A percentile compares a stretch with the other conserved stretches of the same genome.
These are phyloP conservation scores for Sialia sialis DNA, from an alignment of 2,113 vertebrate species.

Conservation along the genomic window DNA sequence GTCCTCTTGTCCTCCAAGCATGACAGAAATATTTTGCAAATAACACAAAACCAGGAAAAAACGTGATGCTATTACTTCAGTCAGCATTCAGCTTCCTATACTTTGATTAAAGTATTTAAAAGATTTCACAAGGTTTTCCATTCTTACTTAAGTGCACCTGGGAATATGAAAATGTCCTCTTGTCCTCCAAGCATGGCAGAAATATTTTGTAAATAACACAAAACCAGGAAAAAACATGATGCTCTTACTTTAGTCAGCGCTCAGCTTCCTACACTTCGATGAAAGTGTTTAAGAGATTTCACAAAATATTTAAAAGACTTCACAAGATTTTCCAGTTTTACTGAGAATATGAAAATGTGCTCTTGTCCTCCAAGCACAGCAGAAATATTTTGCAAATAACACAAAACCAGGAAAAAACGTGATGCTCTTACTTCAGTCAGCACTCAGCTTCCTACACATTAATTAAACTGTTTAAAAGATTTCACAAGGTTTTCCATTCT, in stretches of 20 bases:
- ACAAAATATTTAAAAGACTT: too few species aligned
- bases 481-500: too few species aligned
- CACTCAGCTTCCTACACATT: background rate
- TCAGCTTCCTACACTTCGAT: background rate
- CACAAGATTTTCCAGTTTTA: too few species aligned
- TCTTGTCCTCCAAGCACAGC: background rate
- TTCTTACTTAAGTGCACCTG: too few species aligned
- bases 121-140: too few species aligned
- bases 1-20: rapidly evolving
- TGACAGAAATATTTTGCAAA: background rate
- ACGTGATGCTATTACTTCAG: background rate
- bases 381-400: background rate
- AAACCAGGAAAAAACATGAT: background rate
- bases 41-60: background rate
- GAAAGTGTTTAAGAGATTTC: too few species aligned
- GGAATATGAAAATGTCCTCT: too few species aligned
- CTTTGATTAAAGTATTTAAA: background rate
- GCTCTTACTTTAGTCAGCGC: too few species aligned
- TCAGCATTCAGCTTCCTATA: background rate
- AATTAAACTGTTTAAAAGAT: background rate
- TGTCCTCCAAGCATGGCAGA: too few species aligned
- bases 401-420: background rate
- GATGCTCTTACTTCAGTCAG: background rate
- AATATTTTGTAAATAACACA: too few species aligned
- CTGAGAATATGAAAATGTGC: background rate